Percentiles rank a stretch among this genome's conserved stretches.
These are phyloP conservation scores for Sarotherodon lohbergeri DNA, from an alignment of 2,113 vertebrate genomes.

Conservation along the genomic window DNA sequence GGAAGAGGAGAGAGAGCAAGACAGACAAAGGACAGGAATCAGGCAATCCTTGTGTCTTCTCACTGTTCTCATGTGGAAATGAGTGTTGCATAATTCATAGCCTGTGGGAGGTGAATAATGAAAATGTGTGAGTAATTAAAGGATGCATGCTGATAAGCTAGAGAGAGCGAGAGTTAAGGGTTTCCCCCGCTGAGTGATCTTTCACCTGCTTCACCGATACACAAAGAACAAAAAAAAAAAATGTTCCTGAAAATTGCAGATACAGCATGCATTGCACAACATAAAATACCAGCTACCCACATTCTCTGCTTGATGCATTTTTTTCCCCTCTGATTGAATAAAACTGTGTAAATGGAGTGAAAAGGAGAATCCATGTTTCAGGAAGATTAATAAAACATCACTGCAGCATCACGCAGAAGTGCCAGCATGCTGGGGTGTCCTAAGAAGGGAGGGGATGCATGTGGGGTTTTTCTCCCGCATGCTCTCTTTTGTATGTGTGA, in stretches of 20 bases:
- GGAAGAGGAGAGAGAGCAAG: background rate
- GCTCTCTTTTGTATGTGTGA: background rate
- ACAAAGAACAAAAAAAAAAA: background rate
- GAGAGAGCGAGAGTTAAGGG: constrained; percentile 7
- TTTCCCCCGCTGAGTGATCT: constrained; percentile 40
- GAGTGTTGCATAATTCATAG: constrained; percentile 70
- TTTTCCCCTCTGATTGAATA: background rate
- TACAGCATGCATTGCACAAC: background rate
- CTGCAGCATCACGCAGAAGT: constrained; percentile 31
- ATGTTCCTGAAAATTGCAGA: background rate
- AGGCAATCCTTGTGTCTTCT: constrained; percentile 37
- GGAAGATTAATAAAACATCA: constrained; percentile 52
- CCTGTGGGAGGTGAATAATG: constrained; percentile 63
- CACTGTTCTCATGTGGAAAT: constrained; percentile 46
- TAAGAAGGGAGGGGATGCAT: background rate
- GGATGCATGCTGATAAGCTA: constrained; percentile 53
- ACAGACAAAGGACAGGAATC: background rate
- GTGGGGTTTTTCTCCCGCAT: background rate
- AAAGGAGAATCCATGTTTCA: constrained; percentile 41
- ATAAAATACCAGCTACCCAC: background rate
- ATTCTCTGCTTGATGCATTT: background rate
- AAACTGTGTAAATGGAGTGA: constrained; percentile 17
- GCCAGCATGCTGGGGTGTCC: constrained; percentile 43
- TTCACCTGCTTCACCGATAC: constrained; percentile 11
- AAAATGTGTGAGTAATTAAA: constrained; percentile 66